Evolutionary conservation across 2,888 invertebrate genomes (phyloP).

Genomic region (Dyspetes luteomarginatus): DNA sequence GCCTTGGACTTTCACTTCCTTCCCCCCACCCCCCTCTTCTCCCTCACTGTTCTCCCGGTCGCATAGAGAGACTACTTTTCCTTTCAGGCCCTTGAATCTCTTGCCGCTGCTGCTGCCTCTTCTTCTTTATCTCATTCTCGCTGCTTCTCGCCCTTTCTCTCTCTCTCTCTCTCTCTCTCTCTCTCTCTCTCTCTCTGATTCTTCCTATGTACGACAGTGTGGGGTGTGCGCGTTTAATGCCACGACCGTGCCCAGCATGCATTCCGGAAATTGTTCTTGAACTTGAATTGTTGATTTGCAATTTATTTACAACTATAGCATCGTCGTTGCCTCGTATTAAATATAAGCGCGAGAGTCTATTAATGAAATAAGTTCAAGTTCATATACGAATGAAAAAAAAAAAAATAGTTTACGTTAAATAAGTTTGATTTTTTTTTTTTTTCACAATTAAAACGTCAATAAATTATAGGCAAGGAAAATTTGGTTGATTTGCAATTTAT

Average conservation of each 20-base stretch:
- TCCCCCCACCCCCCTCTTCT: slow-evolving; percentile 72
- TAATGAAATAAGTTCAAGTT: background rate
- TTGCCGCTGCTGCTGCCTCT: slow-evolving; percentile 39
- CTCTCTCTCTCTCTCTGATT: background rate
- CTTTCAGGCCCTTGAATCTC: slow-evolving; percentile 77
- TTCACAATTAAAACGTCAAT: background rate
- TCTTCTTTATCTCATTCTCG: slow-evolving; percentile 47
- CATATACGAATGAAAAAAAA: background rate
- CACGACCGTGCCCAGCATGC: background rate
- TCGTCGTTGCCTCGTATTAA: too few species aligned
- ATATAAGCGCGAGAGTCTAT: too few species aligned
- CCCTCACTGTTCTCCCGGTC: slow-evolving; percentile 58
- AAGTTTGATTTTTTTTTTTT: background rate
- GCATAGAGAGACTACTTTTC: slow-evolving; percentile 79
- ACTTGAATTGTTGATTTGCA: background rate
- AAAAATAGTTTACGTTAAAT: background rate
- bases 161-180: background rate
- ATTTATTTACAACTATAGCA: background rate
- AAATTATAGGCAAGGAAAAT: too few species aligned
- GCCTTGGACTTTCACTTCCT: slow-evolving; percentile 82
- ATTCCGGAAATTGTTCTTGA: background rate
- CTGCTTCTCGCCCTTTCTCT: background rate
- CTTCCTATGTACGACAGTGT: background rate
- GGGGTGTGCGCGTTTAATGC: background rate
- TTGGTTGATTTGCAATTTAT: background rate